These are phyloP conservation scores for Cyprinella venusta DNA, from an alignment of 2,797 vertebrate species.

Conservation along the genomic window DNA sequence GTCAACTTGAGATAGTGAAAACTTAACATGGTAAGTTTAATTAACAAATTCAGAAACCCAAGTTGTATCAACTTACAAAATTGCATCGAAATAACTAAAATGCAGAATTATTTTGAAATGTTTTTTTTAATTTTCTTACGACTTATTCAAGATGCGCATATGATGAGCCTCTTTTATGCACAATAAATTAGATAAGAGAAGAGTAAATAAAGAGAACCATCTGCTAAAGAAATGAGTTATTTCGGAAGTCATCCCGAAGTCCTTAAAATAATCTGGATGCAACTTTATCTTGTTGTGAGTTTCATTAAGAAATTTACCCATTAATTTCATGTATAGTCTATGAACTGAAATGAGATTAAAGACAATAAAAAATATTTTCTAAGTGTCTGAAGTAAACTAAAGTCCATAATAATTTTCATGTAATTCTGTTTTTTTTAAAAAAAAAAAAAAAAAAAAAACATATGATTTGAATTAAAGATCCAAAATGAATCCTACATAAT, in stretches of 20 bases:
- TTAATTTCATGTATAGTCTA: background rate
- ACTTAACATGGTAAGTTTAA: too few relatives aligned
- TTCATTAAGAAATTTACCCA: too few relatives aligned
- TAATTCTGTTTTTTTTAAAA: background rate
- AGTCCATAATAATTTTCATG: background rate
- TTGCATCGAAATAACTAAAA: too few relatives aligned
- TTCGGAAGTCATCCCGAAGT: slow-evolving; percentile 28
- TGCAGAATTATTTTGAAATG: too few relatives aligned
- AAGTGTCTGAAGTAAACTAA: background rate
- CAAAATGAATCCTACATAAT: background rate
- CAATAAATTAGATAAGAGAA: background rate
- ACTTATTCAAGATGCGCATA: background rate
- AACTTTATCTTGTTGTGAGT: slow-evolving; percentile 11
- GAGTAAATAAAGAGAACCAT: background rate
- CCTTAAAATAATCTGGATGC: background rate
- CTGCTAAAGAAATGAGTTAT: background rate
- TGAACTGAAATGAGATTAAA: background rate
- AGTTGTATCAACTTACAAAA: too few relatives aligned
- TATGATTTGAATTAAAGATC: background rate
- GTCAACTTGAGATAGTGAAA: too few relatives aligned
- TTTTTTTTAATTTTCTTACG: too few relatives aligned
- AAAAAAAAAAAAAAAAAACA: too few relatives aligned
- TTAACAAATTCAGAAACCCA: too few relatives aligned
- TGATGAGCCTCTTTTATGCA: background rate
- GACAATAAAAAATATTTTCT: background rate